Evolutionary conservation across 2,888 invertebrate genomes (phyloP).

Genomic region (Amphipyra tragopoginis): DNA sequence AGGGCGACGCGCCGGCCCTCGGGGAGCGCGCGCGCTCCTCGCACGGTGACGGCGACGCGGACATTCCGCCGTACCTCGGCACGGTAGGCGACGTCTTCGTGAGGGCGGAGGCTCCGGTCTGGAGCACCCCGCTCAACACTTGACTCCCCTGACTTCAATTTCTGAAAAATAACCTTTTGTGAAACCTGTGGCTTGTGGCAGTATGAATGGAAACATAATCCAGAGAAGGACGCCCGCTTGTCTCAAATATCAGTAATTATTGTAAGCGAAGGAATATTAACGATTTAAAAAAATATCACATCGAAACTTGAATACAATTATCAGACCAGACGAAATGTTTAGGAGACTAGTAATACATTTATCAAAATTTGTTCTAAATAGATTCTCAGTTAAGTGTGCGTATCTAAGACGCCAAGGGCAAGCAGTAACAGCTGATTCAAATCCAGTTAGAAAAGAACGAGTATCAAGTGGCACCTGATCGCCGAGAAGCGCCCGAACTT

Average conservation of each 20-base stretch:
- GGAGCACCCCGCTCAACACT: slow-evolving; percentile 85
- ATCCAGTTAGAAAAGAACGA: slow-evolving; percentile 89
- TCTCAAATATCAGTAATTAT: slow-evolving; percentile 18
- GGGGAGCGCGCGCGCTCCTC: slow-evolving; percentile 84
- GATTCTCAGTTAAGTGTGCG: slow-evolving; percentile 18
- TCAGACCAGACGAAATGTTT: no score
- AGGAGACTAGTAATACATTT: background rate
- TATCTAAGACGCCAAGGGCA: slow-evolving; percentile 70
- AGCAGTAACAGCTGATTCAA: slow-evolving; percentile 85
- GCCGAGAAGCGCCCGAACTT: slow-evolving; percentile 86
- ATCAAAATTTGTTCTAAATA: slow-evolving; percentile 17
- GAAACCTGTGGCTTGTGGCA: slow-evolving; percentile 2
- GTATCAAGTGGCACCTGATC: slow-evolving; percentile 88
- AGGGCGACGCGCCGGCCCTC: slow-evolving; percentile 86
- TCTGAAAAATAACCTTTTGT: slow-evolving; percentile 73
- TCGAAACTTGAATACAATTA: no score
- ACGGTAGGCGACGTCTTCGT: slow-evolving; percentile 76
- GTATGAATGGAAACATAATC: background rate
- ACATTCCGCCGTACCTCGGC: slow-evolving; percentile 81
- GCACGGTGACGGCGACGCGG: slow-evolving; percentile 84
- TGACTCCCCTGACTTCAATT: slow-evolving; percentile 68
- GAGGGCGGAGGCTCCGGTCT: slow-evolving; percentile 80
- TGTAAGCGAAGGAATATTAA: background rate
- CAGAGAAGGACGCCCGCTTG: slow-evolving; percentile 36
- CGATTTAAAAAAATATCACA: no score